Evolutionary conservation across 2,113 vertebrate genomes (phyloP), one percentile per base, ranked within the genome.

Genomic region (Chloropsis cyanopogon): DNA sequence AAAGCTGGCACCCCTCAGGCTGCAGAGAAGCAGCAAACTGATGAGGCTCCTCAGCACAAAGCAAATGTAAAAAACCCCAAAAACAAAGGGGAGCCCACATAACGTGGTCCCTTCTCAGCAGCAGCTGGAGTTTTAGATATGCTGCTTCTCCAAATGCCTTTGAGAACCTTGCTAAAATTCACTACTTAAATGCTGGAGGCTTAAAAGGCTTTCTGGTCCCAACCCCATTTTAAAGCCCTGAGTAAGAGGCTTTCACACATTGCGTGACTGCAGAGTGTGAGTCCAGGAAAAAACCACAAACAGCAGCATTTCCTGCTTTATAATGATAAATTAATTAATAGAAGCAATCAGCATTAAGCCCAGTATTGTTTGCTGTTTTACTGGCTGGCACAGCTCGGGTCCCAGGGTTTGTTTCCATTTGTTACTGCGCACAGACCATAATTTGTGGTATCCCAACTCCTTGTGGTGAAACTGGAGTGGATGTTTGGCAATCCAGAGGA

Each of bases 11-110:
- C 69, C 76, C 49, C 86, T 80, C 19, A 49, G 63, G 25, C 82
- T 82, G 82, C 85, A 92, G 95, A 85, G 88, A 72, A 66, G 50
- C 23, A 80, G 90, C 86, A 94, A 86, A 68, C 53, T 77, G 82
- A 92, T 71, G 87, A 92, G 84, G 90, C 60, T 91, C 66, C 82
- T 85, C 2, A 83, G 76, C 54, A 93, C 77, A 95, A 86, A 77
- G 60, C 78, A 86, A 73, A 70, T 71, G 11, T 50, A 41, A 79
- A 91, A 92, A 84, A 7, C 9, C n/a, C 16, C 60, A 50, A 86
- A 77, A 73, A 28, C 35, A 19, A 61, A 82, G 65, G 93, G 75
- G n/a, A 64, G 68, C 72, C 72, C 60, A 56, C 88, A 65, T 29
- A n/a, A 80, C 21, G 69, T 56, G 72, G 39, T 64, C 72, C 54